Base-by-base conservation (phyloP, 1,140 invertebrate genomes). In the Uloborus diversus region DNA sequence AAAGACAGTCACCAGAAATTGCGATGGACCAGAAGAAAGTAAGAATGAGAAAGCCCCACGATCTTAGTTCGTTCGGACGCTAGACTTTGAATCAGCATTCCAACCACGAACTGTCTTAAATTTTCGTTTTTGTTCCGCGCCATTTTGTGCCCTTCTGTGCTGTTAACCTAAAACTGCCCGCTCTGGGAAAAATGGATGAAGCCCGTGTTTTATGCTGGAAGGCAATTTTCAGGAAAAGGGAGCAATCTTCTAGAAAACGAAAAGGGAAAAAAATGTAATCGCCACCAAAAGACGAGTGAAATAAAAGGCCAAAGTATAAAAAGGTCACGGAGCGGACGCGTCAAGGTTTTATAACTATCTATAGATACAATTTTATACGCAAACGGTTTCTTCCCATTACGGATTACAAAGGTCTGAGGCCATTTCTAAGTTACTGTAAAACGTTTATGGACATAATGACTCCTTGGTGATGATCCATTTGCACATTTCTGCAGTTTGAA, bases 71-170 rank as follows among this genome's bases (percentile, higher is more conserved):
- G n/a, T n/a, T n/a, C n/a, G n/a, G n/a, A n/a, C n/a, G n/a, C n/a
- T n/a, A n/a, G n/a, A n/a, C n/a, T n/a, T n/a, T n/a, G 13, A 28
- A 51, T 49, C 66, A 70, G 51, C 49, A 70, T 70, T 53, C 66
- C 9, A 4, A 23, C 23, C 66, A 57, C 51, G 51, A 56, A 56
- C 11, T 33, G 25, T 33, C 66, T 57, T 66, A 66, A 66, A 66
- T 66, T 66, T 66, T 47, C 64, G 64, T 66, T 66, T 70, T 53
- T 57, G 51, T 70, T 70, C 66, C 51, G n/a, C 14, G 1, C 30
- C 66, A 70, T 70, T 70, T 57, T 35, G 51, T 42, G 42, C 42
- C 27, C 33, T 13, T 51, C 25, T n/a, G 7, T 14, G 37, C 42
- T 66, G 35, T 49, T 66, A 47, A 66, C 64, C 37, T 28, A 66